These are phyloP conservation scores for Pelodytes ibericus DNA, from an alignment of 2,797 vertebrate genomes.

Conservation along the genomic window DNA sequence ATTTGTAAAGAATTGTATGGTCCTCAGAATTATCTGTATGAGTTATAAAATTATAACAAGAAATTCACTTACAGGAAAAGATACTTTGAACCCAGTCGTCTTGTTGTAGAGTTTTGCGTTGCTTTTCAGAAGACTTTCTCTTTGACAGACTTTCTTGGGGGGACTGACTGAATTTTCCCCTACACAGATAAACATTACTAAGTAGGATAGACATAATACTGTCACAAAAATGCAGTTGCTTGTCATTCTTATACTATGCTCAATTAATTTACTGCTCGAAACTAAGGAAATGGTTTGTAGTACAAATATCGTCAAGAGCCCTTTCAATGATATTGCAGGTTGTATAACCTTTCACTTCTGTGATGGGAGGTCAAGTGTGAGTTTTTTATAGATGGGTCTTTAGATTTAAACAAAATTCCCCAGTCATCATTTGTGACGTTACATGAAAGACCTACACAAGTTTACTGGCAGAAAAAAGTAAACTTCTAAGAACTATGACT, in stretches of 20 bases:
- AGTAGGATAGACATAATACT: conserved; percentile 59
- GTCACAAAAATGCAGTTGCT: conserved; percentile 59
- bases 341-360: conserved; percentile 62
- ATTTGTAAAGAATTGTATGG: not conserved
- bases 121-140: conserved; percentile 59
- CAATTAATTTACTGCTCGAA: not conserved
- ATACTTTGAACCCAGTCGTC: conserved; percentile 63
- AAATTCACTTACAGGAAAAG: conserved; percentile 68
- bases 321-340: conserved; percentile 56
- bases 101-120: conserved; percentile 65
- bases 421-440: conserved; percentile 63
- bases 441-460: conserved; percentile 60
- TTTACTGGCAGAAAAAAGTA: conserved; percentile 66
- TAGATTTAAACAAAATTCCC: conserved; percentile 66
- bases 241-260: no score
- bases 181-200: conserved; percentile 61
- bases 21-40: conserved; percentile 16
- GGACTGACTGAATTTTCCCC: conserved; percentile 18
- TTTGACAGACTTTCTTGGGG: conserved; percentile 36
- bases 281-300: conserved; percentile 59
- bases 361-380: conserved; percentile 58
- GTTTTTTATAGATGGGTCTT: conserved; percentile 65
- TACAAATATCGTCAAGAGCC: conserved; percentile 63
- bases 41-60: not conserved
- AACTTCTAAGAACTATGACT: conserved; percentile 66